These are phyloP conservation scores for Trachelus stipa DNA, from an alignment of 2,888 invertebrate genomes.

Conservation along the genomic window DNA sequence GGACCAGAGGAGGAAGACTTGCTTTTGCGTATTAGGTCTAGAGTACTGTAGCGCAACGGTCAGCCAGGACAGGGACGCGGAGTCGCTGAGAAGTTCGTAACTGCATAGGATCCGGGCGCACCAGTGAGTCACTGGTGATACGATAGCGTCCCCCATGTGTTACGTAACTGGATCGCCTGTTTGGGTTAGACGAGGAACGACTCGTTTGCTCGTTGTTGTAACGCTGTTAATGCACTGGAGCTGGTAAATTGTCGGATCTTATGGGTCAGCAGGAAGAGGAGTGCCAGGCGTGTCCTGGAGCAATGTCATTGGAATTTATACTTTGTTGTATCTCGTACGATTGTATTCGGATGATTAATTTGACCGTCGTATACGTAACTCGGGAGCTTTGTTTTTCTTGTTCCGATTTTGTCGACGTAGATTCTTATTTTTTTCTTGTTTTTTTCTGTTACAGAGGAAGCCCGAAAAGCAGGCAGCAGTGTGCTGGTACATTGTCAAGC, in stretches of 20 bases:
- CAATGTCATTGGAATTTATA: not conserved
- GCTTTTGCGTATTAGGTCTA: not conserved
- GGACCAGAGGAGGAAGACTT: not conserved
- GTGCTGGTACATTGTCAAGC: constrained; percentile 96
- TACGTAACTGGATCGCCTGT: constrained; percentile 57
- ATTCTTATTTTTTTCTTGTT: not conserved
- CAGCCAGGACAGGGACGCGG: not conserved
- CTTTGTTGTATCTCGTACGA: not conserved
- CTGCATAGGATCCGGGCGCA: constrained; percentile 42
- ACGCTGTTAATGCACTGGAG: not conserved
- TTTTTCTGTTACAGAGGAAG: constrained; percentile 74
- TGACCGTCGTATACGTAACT: not conserved
- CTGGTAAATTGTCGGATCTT: not conserved
- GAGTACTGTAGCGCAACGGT: not conserved
- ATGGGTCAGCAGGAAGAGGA: not conserved
- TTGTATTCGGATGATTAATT: not conserved
- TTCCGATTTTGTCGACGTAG: too few relatives aligned
- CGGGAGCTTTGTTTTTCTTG: not conserved
- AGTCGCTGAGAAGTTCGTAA: not conserved
- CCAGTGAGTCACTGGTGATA: constrained; percentile 56
- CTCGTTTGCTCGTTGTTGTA: constrained; percentile 33
- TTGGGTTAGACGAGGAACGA: constrained; percentile 51
- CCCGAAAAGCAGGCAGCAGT: constrained; percentile 76
- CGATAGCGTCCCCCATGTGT: constrained; percentile 54
- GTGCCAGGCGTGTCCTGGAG: not conserved